phyloP scores from a whole-genome alignment of 2,113 vertebrate genomes.

The Pelecanoides urinatrix region DNA sequence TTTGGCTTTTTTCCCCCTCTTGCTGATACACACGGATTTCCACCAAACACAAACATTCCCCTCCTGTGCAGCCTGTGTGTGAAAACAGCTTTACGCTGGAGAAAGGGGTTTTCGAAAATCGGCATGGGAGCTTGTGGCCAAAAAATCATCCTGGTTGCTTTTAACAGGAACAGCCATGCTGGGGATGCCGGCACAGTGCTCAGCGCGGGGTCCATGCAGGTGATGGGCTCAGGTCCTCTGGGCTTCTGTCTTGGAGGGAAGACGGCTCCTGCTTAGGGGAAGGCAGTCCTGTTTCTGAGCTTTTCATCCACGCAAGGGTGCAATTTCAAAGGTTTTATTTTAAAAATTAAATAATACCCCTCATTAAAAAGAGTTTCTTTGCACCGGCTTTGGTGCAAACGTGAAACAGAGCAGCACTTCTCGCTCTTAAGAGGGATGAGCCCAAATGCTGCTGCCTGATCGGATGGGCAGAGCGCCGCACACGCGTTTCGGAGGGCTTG shows the following conservation, averaged over 20 bases:
- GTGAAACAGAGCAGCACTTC: neutral
- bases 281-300: neutral
- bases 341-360: neutral
- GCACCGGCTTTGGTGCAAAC: neutral
- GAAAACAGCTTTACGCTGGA: neutral
- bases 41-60: neutral
- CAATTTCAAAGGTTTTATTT: neutral
- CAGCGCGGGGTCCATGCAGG: rapidly evolving
- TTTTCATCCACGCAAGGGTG: neutral
- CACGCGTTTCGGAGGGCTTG: rapidly evolving
- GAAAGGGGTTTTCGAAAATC: neutral
- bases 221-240: neutral
- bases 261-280: neutral
- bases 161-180: neutral
- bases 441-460: neutral
- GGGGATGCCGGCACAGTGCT: neutral
- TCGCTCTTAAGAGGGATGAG: neutral
- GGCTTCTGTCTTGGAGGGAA: neutral
- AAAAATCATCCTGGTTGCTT: neutral
- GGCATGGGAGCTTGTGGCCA: neutral
- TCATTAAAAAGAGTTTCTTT: neutral
- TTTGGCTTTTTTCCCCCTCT: neutral
- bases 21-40: rapidly evolving
- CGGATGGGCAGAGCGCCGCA: rapidly evolving
- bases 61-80: neutral